Evolutionary conservation across 2,888 invertebrate species (phyloP), one percentile per base, ranked within the genome.

Genomic region (Galeopsomyia nigrocyanea): DNA sequence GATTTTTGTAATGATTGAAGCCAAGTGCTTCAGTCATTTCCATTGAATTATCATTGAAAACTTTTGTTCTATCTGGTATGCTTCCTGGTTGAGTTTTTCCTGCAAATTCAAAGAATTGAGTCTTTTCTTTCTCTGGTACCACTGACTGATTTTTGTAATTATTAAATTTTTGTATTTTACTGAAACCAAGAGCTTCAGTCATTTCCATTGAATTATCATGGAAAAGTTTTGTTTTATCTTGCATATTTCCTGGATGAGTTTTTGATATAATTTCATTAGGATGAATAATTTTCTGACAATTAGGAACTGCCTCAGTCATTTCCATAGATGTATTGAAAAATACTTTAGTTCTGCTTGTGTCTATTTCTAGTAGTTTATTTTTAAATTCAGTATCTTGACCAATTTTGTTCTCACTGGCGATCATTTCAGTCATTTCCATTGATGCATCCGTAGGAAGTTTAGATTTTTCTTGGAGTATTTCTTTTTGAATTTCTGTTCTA

Each of bases 381-480:
- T 53, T 7, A 39, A 19, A 21, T 21, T 3, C n/a, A 17, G n/a
- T n/a, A 5, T 51, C 10, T 51, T 3, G 10, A 51, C 9, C 17
- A n/a, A n/a, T 51, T n/a, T n/a, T 51, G 1, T 39, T 39, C 39
- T 51, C 10, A 16, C 60, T 57, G 21, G 31, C 16, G 22, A 58
- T 58, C 7, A 17, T 50, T 22, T 58, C 58, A 17, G 76, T 78
- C 9, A 75, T 72, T 58, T 78, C 75, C 75, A 76, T 75, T 21
- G 77, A 72, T 21, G 63, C 61, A 61, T 70, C 57, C 50, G n/a
- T 17, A 50, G 72, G 75, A 31, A 70, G 22, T 22, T 71, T 56
- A 16, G 57, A 76, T 67, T 66, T 66, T 26, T 77, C 71, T 39
- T 67, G 22, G 19, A 16, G 6, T 19, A 17, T 46, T 16, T n/a